Conservation (phyloP, 2,113 vertebrate species). For the Oryzias melastigma region DNA sequence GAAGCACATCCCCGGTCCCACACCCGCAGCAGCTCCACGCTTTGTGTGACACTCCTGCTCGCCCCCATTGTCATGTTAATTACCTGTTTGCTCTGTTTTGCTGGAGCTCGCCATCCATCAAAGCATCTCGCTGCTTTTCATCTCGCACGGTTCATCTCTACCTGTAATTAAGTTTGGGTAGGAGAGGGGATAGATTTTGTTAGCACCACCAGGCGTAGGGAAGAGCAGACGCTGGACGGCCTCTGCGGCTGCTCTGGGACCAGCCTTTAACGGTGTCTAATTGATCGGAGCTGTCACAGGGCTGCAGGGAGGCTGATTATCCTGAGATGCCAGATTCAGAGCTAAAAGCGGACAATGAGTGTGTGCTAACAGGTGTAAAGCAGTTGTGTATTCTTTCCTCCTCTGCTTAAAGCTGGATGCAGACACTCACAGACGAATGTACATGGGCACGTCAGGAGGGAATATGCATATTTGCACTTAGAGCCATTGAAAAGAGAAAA, state of each 20-base stretch:
- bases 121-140: slow-evolving; percentile 61
- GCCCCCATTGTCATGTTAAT: slow-evolving; percentile 70
- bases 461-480: slow-evolving; percentile 32
- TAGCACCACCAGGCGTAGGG: slow-evolving; percentile 43
- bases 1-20: slow-evolving; percentile 36
- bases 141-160: slow-evolving; percentile 56
- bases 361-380: too few relatives aligned
- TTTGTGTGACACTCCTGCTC: slow-evolving; percentile 62
- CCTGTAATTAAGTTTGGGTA: slow-evolving; percentile 69
- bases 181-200: slow-evolving; percentile 40
- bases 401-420: slow-evolving; percentile 7
- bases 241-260: slow-evolving; percentile 59
- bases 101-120: slow-evolving; percentile 59
- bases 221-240: slow-evolving; percentile 59
- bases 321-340: slow-evolving; percentile 38
- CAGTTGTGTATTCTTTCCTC: too few relatives aligned
- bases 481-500: slow-evolving; percentile 11
- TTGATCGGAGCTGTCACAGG: slow-evolving; percentile 66
- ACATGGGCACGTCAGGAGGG: background rate
- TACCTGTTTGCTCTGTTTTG: slow-evolving; percentile 65
- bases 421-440: slow-evolving; percentile 13
- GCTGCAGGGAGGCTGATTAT: slow-evolving; percentile 53
- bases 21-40: slow-evolving; percentile 21
- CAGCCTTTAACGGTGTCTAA: slow-evolving; percentile 67
- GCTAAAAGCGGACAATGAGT: slow-evolving; percentile 1